These are phyloP conservation scores for Troilus luridus DNA, from an alignment of 2,888 invertebrate genomes.

Conservation along the genomic window DNA sequence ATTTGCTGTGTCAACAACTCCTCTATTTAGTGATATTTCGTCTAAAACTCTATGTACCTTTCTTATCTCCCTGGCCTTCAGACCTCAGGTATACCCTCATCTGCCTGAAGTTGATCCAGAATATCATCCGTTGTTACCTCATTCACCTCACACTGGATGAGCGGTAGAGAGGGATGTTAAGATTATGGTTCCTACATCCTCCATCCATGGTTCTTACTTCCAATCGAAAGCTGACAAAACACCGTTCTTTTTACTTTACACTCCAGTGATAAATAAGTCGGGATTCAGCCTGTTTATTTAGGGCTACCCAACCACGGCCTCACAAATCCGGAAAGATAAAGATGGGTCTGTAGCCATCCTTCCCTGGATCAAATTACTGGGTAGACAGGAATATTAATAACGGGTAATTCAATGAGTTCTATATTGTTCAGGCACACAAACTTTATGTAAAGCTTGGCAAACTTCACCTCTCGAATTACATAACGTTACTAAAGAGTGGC, in stretches of 20 bases:
- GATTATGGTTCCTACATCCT: too few relatives aligned
- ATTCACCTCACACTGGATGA: too few relatives aligned
- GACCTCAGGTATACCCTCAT: not conserved
- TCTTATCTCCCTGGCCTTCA: not conserved
- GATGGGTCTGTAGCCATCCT: not conserved
- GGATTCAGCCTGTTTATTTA: not conserved
- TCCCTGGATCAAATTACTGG: not conserved
- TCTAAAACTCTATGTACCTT: conserved; percentile 12
- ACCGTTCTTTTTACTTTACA: not conserved
- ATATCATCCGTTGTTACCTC: not conserved
- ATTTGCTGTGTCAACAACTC: conserved; percentile 16
- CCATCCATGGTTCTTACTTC: not conserved
- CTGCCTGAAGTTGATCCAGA: not conserved
- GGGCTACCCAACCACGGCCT: not conserved
- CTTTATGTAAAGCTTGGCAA: not conserved
- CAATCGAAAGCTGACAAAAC: not conserved
- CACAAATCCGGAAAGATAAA: not conserved
- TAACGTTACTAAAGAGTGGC: too few relatives aligned
- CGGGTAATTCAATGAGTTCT: not conserved
- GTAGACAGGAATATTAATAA: not conserved
- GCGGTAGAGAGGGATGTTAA: too few relatives aligned
- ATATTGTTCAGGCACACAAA: not conserved
- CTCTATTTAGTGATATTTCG: conserved; percentile 36
- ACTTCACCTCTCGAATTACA: too few relatives aligned
- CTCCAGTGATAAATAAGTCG: not conserved